Evolutionary conservation across 2,888 invertebrate genomes (phyloP).

Genomic region (Nomada ferruginata): DNA sequence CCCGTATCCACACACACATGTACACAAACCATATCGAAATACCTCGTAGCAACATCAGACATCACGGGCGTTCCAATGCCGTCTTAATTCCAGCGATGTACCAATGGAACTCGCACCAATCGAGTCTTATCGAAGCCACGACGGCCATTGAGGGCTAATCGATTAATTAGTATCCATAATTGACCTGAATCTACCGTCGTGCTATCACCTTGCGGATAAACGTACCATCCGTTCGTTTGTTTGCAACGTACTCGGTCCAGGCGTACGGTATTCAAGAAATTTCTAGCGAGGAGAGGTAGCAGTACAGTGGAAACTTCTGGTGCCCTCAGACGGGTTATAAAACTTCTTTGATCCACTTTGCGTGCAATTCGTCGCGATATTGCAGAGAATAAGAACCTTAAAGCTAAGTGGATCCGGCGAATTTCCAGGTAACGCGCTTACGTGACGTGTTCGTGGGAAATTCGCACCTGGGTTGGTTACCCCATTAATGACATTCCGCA

Average conservation of each 20-base stretch:
- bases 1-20: not conserved
- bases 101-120: constrained; percentile 17
- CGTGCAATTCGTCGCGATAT: constrained; percentile 40
- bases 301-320: constrained; percentile 26
- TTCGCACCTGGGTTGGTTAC: constrained; percentile 14
- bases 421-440: constrained; percentile 48
- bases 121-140: constrained; percentile 27
- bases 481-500: constrained; percentile 33
- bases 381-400: constrained; percentile 40
- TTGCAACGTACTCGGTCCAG: not conserved
- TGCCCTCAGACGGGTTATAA: constrained; percentile 35
- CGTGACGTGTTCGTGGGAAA: constrained; percentile 22
- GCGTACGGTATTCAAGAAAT: not conserved
- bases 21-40: not conserved
- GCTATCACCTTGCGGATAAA: not conserved
- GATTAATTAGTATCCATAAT: constrained; percentile 31
- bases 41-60: not conserved
- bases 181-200: constrained; percentile 26
- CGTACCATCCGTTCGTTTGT: constrained; percentile 3
- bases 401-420: constrained; percentile 55
- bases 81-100: constrained; percentile 32
- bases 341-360: constrained; percentile 56
- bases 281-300: not conserved
- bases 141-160: constrained; percentile 29
- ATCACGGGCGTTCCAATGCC: constrained; percentile 18